phyloP scores from a whole-genome alignment of 2,797 vertebrate species.

The Lagorchestes hirsutus region DNA sequence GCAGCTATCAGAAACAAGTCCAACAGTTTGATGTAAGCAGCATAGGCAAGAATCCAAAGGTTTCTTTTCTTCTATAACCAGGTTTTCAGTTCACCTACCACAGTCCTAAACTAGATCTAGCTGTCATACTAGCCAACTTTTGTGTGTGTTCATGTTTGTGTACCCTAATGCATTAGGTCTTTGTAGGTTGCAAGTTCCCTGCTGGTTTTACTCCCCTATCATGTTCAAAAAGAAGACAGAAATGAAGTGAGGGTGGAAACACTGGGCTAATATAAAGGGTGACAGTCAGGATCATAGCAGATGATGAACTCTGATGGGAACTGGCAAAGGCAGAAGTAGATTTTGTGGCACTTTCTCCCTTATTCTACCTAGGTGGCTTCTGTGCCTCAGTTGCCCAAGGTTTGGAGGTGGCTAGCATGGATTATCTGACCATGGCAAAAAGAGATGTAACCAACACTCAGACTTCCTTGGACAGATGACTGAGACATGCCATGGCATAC shows the following conservation, averaged over 20 bases:
- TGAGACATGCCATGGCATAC: neutral
- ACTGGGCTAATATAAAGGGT: neutral
- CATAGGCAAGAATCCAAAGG: slow-evolving; percentile 3
- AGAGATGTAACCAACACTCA: neutral
- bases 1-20: slow-evolving; percentile 13
- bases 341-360: neutral
- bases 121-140: slow-evolving; percentile 42
- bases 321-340: neutral
- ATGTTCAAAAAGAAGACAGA: neutral
- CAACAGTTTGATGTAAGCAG: neutral
- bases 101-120: slow-evolving; percentile 12
- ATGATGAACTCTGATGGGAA: neutral
- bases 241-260: neutral
- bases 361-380: neutral
- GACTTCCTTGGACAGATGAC: neutral
- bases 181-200: neutral
- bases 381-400: neutral
- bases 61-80: slow-evolving; percentile 25
- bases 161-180: neutral
- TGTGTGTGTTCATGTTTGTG: neutral
- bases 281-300: neutral
- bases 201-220: neutral
- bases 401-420: neutral
- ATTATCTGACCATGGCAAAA: neutral
- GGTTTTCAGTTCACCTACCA: slow-evolving; percentile 15